phyloP scores from a whole-genome alignment of 2,113 vertebrate genomes.

The Sinocyclocheilus grahami region DNA sequence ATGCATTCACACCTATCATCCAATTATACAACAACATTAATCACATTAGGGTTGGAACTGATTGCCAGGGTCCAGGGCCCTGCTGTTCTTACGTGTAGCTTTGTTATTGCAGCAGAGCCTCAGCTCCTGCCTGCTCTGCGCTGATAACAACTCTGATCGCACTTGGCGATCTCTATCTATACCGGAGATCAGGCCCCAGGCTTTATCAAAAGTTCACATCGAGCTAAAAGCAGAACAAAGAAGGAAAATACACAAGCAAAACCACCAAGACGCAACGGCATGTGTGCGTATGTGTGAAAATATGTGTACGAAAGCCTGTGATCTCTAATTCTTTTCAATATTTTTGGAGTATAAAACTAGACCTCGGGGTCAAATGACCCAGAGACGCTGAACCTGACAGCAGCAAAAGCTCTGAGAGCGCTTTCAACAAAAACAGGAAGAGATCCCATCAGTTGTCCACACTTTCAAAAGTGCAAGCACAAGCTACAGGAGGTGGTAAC shows the following conservation, averaged over 20 bases:
- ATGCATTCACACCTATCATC: constrained; percentile 84
- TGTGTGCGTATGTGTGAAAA: constrained; percentile 43
- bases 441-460: constrained; percentile 51
- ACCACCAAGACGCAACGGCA: constrained; percentile 65
- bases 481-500: constrained; percentile 43
- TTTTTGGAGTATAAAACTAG: constrained; percentile 47
- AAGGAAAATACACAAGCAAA: constrained; percentile 66
- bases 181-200: constrained; percentile 83
- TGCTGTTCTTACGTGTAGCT: constrained; percentile 73
- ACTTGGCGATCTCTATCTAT: constrained; percentile 89
- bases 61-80: constrained; percentile 80
- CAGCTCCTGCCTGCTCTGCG: constrained; percentile 83
- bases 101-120: constrained; percentile 83
- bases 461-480: constrained; percentile 50
- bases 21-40: constrained; percentile 88
- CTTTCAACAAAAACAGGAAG: constrained; percentile 55
- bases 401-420: constrained; percentile 12
- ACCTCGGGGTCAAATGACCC: constrained; percentile 59
- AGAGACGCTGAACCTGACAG: constrained; percentile 40
- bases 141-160: constrained; percentile 94
- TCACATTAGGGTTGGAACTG: constrained; percentile 87
- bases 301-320: constrained; percentile 23
- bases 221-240: constrained; percentile 86
- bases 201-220: constrained; percentile 92
- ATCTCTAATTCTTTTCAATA: constrained; percentile 31